A percentile compares a stretch with the other conserved stretches of the same genome.
Evolutionary conservation across 2,797 vertebrate species (phyloP).

Genomic region (Lindbergichthys nudifrons): DNA sequence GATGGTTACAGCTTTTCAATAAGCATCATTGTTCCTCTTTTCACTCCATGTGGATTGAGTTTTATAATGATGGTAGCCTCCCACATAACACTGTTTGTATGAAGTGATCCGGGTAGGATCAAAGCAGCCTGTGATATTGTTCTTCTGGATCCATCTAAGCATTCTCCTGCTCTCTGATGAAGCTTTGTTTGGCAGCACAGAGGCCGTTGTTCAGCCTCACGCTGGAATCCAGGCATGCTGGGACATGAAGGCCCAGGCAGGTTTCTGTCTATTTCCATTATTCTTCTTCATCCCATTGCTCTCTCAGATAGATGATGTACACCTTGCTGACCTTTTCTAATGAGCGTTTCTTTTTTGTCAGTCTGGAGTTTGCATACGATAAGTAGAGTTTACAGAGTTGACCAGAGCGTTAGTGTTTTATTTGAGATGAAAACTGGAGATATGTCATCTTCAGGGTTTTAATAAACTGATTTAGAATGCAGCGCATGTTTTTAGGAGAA

Average conservation of each 20-base stretch:
- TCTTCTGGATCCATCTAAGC: conserved; percentile 35
- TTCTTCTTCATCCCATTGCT: background rate
- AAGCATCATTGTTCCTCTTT: background rate
- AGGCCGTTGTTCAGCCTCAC: conserved; percentile 58
- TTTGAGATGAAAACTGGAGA: background rate
- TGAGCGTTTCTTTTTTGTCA: conserved; percentile 13
- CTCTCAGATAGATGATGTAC: background rate
- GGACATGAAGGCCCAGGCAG: conserved; percentile 48
- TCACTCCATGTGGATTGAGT: background rate
- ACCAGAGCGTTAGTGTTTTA: background rate
- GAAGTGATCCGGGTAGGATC: conserved; percentile 6
- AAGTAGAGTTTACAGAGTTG: background rate
- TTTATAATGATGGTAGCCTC: background rate
- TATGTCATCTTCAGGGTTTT: background rate
- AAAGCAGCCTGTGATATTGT: conserved; percentile 30
- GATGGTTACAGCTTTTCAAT: background rate
- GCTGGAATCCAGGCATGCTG: conserved; percentile 73
- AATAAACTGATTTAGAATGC: background rate
- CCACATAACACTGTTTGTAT: conserved; percentile 8
- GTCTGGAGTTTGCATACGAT: background rate
- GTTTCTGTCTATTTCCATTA: conserved; percentile 16
- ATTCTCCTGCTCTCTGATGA: conserved; percentile 53
- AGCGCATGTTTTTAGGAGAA: background rate
- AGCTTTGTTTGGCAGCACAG: conserved; percentile 68
- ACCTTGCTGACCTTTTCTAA: conserved; percentile 1